Percentiles rank a stretch among this genome's conserved stretches.
Conservation (phyloP, 2,797 vertebrate genomes). For the Siniperca obscura region DNA sequence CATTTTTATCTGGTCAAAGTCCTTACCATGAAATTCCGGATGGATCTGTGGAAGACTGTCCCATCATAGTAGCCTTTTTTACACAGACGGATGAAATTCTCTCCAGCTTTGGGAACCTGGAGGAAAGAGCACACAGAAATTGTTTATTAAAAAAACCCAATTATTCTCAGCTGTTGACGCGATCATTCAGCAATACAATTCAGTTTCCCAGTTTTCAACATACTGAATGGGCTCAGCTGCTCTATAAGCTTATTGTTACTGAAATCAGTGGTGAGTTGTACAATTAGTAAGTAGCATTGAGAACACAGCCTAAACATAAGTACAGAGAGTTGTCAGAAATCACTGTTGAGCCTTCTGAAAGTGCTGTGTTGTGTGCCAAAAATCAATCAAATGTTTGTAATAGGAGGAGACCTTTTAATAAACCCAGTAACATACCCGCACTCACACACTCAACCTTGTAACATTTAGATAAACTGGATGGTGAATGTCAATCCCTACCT, state of each 20-base stretch:
- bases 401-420: neutral
- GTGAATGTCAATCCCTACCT: neutral
- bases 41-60: slow-evolving; percentile 95
- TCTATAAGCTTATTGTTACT: neutral
- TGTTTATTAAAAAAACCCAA: neutral
- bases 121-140: neutral
- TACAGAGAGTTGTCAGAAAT: slow-evolving; percentile 1
- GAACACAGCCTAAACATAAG: neutral
- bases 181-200: neutral
- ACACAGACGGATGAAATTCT: slow-evolving; percentile 95
- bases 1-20: neutral
- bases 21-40: slow-evolving; percentile 96
- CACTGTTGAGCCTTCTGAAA: neutral
- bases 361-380: neutral
- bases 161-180: neutral
- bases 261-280: neutral
- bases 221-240: neutral
- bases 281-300: neutral
- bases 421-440: neutral
- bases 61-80: slow-evolving; percentile 94
- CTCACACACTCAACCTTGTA: neutral
- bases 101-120: slow-evolving; percentile 93
- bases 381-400: slow-evolving; percentile 2
- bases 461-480: neutral
- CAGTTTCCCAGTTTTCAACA: neutral